A percentile compares a stretch with the other conserved stretches of the same genome.
These are phyloP conservation scores for Caenorhabditis tropicalis DNA, from an alignment of 1,140 invertebrate species.

Conservation along the genomic window DNA sequence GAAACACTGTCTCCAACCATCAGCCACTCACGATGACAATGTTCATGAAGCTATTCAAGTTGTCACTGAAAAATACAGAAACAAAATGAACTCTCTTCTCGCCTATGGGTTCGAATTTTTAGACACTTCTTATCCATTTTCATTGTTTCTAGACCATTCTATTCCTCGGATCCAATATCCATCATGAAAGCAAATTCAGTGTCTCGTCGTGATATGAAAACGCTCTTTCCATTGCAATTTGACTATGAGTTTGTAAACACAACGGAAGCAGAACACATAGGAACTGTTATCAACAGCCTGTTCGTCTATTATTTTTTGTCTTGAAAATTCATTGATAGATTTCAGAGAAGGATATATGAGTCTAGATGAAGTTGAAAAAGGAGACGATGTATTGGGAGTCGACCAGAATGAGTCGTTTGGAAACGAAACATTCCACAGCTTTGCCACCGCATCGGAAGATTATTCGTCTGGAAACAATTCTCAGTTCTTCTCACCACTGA, in stretches of 20 bases:
- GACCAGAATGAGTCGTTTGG: background rate
- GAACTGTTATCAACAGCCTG: conserved; percentile 32
- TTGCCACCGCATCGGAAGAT: background rate
- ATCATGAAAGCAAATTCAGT: background rate
- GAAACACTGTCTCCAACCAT: conserved; percentile 22
- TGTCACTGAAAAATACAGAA: background rate
- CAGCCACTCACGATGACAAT: conserved; percentile 4
- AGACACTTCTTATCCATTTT: background rate
- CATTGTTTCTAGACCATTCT: background rate
- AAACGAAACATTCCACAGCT: background rate
- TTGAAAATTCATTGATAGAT: background rate
- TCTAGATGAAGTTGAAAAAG: background rate
- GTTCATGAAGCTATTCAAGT: background rate
- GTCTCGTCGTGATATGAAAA: conserved; percentile 5
- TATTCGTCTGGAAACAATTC: background rate
- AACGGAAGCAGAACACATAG: conserved; percentile 5
- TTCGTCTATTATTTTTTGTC: background rate
- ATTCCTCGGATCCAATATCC: background rate
- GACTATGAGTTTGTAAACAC: conserved; percentile 14
- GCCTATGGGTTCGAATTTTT: background rate
- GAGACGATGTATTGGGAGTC: background rate
- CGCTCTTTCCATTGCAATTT: background rate
- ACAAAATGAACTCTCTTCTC: background rate
- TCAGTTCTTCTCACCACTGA: conserved; percentile 2
- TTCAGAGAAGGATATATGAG: conserved; percentile 32